phyloP scores from a whole-genome alignment of 2,113 vertebrate species.

The cat (Felis catus) region F.catus_Fca126_mat1.0 CM031417.1:94799001-94799500 shows the following conservation, averaged over 20 bases:
- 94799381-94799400: rapidly evolving
- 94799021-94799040: not conserved
- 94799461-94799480: not conserved
- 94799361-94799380: rapidly evolving
- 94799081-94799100: not conserved
- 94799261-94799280: not conserved
- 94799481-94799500: not conserved
- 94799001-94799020: not conserved
- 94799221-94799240: not conserved
- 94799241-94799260: not conserved
- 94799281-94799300: not conserved
- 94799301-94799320: not conserved
- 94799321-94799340: not conserved
- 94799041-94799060: not conserved
- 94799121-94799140: not conserved
- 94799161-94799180: not conserved
- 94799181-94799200: not conserved
- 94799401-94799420: not conserved
- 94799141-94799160: not conserved
- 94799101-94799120: not conserved
- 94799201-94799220: not conserved
- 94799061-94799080: not conserved
- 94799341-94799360: not conserved
- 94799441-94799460: not conserved
- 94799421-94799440: not conserved